Evolutionary conservation across 1,140 invertebrate species (phyloP), one percentile per base, ranked within the genome.

Genomic region (Bemisia tabaci): DNA sequence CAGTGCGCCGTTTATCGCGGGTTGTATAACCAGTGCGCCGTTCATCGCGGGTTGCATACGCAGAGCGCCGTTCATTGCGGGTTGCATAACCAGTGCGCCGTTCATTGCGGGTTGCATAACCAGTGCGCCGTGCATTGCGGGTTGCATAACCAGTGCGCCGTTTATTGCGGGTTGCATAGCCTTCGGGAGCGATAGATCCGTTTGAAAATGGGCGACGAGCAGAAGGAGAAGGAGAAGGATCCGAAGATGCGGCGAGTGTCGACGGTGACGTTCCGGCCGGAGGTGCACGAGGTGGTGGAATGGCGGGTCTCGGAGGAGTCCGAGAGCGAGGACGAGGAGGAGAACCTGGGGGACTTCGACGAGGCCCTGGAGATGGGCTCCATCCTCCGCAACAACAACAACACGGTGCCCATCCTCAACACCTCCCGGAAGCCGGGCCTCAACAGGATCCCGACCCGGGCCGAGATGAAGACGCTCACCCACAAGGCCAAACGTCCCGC

Each of bases 401-500:
- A 23, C 25, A 26, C 33, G 26, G 27, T 58, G 1, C 17, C 64
- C 9, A n/a, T 65, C 2, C 65, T 65, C 33, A 69, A 60, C 62
- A 59, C 63, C 11, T 67, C 63, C 22, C 27, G 27, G 2, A 59
- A 62, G 26, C 60, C 39, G 12, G 63, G 68, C 12, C 64, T 72
- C 27, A 69, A 67, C 22, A 33, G 70, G 59, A 71, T 72, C 21
- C 71, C 72, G 2, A 71, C 71, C 17, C 62, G 67, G 27, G 60
- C 63, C 9, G 68, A 72, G 22, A 58, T 72, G 60, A 72, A 70
- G 39, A 73, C 71, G 5, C 69, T 85, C 12, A 84, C 83, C 1
- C 82, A 85, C 71, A 76, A 87, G 33, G 83, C 85, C 0, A 78
- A 81, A 69, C 77, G 84, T 73, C 81, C 84, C 2, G 80, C 86